Percentiles rank a stretch among this genome's conserved stretches.
These are phyloP conservation scores for Thera obeliscata DNA, from an alignment of 2,888 invertebrate genomes.

Conservation along the genomic window DNA sequence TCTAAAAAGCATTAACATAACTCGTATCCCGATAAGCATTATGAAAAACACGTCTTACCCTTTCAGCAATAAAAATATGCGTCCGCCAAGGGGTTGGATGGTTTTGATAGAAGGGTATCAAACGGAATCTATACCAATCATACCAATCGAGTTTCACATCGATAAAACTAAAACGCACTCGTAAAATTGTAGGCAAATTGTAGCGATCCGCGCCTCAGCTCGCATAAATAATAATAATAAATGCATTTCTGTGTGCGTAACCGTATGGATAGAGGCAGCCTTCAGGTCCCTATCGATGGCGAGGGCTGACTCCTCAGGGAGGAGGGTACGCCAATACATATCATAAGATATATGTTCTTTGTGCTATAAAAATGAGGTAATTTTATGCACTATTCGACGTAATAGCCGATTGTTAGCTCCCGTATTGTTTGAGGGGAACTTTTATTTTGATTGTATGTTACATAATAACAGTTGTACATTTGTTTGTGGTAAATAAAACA, in stretches of 20 bases:
- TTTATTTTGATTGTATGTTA: slow-evolving; percentile 34
- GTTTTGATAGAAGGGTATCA: slow-evolving; percentile 35
- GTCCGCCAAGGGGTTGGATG: slow-evolving; percentile 28
- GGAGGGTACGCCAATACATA: slow-evolving; percentile 51
- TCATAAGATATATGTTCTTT: slow-evolving; percentile 63
- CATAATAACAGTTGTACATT: slow-evolving; percentile 13
- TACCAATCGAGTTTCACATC: slow-evolving; percentile 71
- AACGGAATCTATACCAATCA: slow-evolving; percentile 69
- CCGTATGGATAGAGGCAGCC: slow-evolving; percentile 60
- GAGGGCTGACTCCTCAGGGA: slow-evolving; percentile 65
- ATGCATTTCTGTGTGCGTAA: slow-evolving; percentile 64
- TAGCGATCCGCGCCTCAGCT: slow-evolving; percentile 63
- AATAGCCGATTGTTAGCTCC: slow-evolving; percentile 41
- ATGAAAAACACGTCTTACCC: slow-evolving; percentile 36
- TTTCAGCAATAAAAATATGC: slow-evolving; percentile 44
- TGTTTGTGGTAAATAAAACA: neutral
- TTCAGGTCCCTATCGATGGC: slow-evolving; percentile 56
- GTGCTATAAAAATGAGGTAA: slow-evolving; percentile 76
- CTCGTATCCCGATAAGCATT: slow-evolving; percentile 31
- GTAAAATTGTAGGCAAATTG: slow-evolving; percentile 73
- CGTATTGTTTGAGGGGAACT: slow-evolving; percentile 38
- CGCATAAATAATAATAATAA: slow-evolving; percentile 76
- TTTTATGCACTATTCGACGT: slow-evolving; percentile 76
- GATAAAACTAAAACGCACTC: slow-evolving; percentile 73
- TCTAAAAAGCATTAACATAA: slow-evolving; percentile 33